Conservation (phyloP, 1,140 invertebrate species). For the Papilio polyxenes region DNA sequence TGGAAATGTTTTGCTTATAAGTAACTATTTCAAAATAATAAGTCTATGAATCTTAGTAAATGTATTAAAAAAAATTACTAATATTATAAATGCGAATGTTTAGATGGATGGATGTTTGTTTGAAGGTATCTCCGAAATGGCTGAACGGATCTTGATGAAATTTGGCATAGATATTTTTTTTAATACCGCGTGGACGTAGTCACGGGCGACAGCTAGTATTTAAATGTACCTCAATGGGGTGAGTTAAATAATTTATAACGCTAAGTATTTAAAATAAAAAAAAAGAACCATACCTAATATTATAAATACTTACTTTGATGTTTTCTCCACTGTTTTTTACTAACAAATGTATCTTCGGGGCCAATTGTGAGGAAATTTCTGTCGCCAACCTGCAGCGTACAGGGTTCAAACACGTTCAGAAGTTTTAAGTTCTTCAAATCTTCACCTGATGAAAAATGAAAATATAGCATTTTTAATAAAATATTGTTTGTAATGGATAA, state of each 20-base stretch:
- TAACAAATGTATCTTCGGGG: conserved; percentile 79
- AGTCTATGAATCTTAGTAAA: too few relatives aligned
- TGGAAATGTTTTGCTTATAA: conserved; percentile 40
- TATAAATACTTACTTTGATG: conserved; percentile 76
- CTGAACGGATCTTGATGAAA: too few relatives aligned
- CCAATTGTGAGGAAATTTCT: conserved; percentile 84
- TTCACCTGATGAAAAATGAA: conserved; percentile 79
- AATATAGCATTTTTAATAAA: neutral
- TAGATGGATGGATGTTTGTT: too few relatives aligned
- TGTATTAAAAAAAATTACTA: too few relatives aligned
- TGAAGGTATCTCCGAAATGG: too few relatives aligned
- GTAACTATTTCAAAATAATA: neutral
- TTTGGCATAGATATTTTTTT: too few relatives aligned
- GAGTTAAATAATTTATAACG: neutral
- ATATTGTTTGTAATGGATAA: neutral
- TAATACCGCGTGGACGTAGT: too few relatives aligned
- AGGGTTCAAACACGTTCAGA: conserved; percentile 93
- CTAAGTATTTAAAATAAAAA: neutral
- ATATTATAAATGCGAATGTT: too few relatives aligned
- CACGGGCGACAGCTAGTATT: too few relatives aligned
- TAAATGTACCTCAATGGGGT: too few relatives aligned
- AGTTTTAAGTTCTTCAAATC: conserved; percentile 89
- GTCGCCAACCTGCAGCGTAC: conserved; percentile 93
- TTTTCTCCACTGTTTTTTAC: conserved; percentile 81
- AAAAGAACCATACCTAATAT: conserved; percentile 9